These are phyloP conservation scores for Hirtodrosophila trivittata DNA, from an alignment of 2,888 invertebrate genomes.

Conservation along the genomic window DNA sequence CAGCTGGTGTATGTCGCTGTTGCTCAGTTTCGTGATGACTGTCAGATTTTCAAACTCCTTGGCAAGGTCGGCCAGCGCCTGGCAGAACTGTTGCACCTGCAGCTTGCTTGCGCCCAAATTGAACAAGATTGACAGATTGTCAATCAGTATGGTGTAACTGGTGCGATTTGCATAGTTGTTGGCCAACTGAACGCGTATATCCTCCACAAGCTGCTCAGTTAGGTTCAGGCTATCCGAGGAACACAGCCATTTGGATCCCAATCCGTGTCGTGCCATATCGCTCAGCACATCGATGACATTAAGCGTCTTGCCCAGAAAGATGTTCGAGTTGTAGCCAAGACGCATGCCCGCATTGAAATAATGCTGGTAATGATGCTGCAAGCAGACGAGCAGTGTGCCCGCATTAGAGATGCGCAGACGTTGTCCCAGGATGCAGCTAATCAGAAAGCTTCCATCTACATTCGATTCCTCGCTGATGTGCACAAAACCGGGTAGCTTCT, in stretches of 20 bases:
- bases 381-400: constrained; percentile 87
- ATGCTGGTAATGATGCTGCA: constrained; percentile 89
- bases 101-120: constrained; percentile 85
- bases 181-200: constrained; percentile 69
- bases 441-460: constrained; percentile 89
- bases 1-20: constrained; percentile 86
- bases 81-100: constrained; percentile 75
- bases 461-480: constrained; percentile 89
- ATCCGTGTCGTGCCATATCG: constrained; percentile 83
- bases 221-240: constrained; percentile 76
- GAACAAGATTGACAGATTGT: constrained; percentile 89
- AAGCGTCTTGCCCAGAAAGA: constrained; percentile 84
- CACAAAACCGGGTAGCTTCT: constrained; percentile 85
- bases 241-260: constrained; percentile 77
- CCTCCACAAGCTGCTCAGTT: constrained; percentile 76
- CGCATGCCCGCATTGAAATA: constrained; percentile 90
- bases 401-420: constrained; percentile 86
- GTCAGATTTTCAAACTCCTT: constrained; percentile 83
- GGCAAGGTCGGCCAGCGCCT: constrained; percentile 70
- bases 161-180: constrained; percentile 70
- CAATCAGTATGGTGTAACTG: constrained; percentile 87
- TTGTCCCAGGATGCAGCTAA: constrained; percentile 88
- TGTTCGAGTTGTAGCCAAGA: constrained; percentile 88
- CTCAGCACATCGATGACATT: constrained; percentile 85
- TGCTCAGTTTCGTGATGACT: constrained; percentile 86